Conservation (phyloP, 2,797 vertebrate species). For the Acropternis orthonyx region DNA sequence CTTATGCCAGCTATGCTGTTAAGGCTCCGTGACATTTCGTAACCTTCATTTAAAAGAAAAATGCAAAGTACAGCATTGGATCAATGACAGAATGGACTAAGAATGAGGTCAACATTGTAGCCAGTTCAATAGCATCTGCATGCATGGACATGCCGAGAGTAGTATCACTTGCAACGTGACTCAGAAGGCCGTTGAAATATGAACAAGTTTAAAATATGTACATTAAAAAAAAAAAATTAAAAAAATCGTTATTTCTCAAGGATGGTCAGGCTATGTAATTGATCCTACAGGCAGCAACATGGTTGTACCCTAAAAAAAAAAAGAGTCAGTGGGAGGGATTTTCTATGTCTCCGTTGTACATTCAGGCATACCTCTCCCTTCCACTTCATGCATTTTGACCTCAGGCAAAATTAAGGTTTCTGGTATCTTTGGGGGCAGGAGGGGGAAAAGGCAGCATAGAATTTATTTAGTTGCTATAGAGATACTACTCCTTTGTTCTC, state of each 20-base stretch:
- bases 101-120: constrained; percentile 77
- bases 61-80: constrained; percentile 88
- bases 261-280: constrained; percentile 35
- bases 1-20: constrained; percentile 89
- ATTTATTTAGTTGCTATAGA: constrained; percentile 79
- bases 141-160: constrained; percentile 89
- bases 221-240: not conserved
- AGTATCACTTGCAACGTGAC: constrained; percentile 79
- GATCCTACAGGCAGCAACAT: constrained; percentile 47
- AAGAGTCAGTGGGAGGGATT: constrained; percentile 34
- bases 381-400: constrained; percentile 46
- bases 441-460: not conserved
- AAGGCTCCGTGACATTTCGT: constrained; percentile 91
- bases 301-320: constrained; percentile 48
- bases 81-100: constrained; percentile 81
- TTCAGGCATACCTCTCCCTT: not conserved
- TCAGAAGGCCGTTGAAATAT: constrained; percentile 51
- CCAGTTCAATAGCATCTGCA: constrained; percentile 82
- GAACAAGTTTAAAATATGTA: constrained; percentile 5
- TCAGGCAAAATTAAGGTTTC: constrained; percentile 73
- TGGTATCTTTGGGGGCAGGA: not conserved
- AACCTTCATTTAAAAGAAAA: constrained; percentile 91
- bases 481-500: constrained; percentile 79
- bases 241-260: not conserved
- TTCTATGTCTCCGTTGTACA: not conserved